Percentiles rank a stretch among this genome's conserved stretches.
Conservation (phyloP, 2,797 vertebrate genomes). For the Clarias platycephalus region DNA sequence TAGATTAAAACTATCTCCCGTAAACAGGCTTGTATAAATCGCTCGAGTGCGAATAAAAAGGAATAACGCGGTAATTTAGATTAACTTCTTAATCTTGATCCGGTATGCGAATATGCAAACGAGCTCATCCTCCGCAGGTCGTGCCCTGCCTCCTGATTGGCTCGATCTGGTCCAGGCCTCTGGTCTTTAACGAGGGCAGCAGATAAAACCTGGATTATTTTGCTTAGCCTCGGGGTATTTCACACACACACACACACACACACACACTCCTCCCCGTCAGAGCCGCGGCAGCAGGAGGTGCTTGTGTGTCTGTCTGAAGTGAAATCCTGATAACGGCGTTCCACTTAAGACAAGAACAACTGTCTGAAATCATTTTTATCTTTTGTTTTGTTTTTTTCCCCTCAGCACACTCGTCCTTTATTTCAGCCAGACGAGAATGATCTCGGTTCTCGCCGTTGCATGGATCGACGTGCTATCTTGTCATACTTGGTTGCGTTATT, state of each 20-base stretch:
- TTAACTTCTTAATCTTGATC: conserved; percentile 75
- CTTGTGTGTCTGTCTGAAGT: neutral
- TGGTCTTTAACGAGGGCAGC: conserved; percentile 46
- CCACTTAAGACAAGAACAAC: neutral
- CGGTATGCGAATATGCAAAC: conserved; percentile 71
- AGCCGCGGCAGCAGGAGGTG: conserved; percentile 2
- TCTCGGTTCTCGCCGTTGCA: neutral
- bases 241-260: conserved; percentile 24
- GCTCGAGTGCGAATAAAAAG: conserved; percentile 41
- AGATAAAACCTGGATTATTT: conserved; percentile 51
- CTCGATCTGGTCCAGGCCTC: conserved; percentile 54
- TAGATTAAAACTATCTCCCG: conserved; percentile 61
- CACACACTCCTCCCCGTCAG: conserved; percentile 13
- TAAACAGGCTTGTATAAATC: conserved; percentile 66
- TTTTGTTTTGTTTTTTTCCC: neutral
- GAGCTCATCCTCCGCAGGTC: conserved; percentile 64
- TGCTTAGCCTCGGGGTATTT: conserved; percentile 31
- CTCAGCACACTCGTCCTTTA: neutral
- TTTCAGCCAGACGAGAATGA: neutral
- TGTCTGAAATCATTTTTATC: neutral
- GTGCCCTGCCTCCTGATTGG: conserved; percentile 67
- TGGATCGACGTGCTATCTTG: conserved; percentile 4
- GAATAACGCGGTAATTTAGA: conserved; percentile 46
- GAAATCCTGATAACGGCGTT: neutral
- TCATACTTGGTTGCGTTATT: conserved; percentile 3